phyloP scores from a whole-genome alignment of 2,797 vertebrate species.

The Trichosurus vulpecula region DNA sequence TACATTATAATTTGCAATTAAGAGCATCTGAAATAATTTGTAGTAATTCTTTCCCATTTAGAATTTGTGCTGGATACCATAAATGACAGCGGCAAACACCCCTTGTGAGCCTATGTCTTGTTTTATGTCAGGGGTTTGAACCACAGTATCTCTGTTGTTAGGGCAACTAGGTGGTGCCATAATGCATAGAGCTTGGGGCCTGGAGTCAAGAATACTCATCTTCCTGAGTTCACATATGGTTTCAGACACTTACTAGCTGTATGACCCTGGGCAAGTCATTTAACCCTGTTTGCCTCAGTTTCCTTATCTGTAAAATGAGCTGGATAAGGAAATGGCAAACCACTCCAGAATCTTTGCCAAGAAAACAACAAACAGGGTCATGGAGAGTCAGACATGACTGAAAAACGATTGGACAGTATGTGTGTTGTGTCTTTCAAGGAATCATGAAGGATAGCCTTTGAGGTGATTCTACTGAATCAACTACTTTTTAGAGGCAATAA shows the following conservation, averaged over 20 bases:
- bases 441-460: background rate
- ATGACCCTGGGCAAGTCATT: background rate
- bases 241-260: background rate
- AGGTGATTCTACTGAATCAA: background rate
- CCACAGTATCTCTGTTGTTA: background rate
- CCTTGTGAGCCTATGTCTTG: background rate
- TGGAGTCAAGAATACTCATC: background rate
- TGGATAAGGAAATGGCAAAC: background rate
- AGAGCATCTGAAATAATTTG: background rate
- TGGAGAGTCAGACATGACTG: background rate
- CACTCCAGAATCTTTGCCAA: background rate
- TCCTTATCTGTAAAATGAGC: background rate
- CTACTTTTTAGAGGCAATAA: background rate
- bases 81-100: background rate
- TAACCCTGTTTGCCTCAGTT: background rate
- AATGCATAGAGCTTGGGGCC: too few species aligned
- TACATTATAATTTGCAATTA: background rate
- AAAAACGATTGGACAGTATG: background rate
- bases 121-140: background rate
- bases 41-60: background rate
- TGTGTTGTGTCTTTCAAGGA: background rate
- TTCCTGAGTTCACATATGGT: background rate
- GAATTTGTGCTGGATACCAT: background rate
- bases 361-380: background rate
- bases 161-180: background rate